These are phyloP conservation scores for Lepidochrysops patricia DNA, from an alignment of 2,888 invertebrate species.

Conservation along the genomic window DNA sequence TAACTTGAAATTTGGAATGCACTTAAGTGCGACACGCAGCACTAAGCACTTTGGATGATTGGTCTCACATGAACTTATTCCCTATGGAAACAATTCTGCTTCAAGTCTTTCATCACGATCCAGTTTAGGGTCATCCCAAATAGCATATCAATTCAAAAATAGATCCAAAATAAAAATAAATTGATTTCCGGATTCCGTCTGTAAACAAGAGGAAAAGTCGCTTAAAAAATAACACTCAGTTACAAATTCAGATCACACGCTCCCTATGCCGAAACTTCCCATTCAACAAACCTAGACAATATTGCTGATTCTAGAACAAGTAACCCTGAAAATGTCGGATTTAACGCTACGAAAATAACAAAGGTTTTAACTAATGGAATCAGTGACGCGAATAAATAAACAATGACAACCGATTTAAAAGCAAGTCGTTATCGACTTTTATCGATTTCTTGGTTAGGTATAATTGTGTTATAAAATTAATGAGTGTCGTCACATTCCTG, in stretches of 20 bases:
- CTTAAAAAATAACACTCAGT: neutral
- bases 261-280: neutral
- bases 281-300: neutral
- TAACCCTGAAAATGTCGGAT: neutral
- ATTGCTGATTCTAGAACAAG: neutral
- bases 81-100: too few species aligned
- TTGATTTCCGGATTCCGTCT: neutral
- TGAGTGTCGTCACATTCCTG: neutral
- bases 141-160: neutral
- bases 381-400: neutral
- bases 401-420: neutral
- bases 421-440: neutral
- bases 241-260: neutral
- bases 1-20: too few species aligned
- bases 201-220: neutral
- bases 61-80: too few species aligned
- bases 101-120: neutral
- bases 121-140: neutral
- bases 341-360: neutral
- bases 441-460: neutral
- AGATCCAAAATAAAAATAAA: neutral
- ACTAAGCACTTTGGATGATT: too few species aligned
- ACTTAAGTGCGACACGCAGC: too few species aligned
- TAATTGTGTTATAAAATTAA: conserved; percentile 1
- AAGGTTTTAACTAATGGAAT: neutral